Evolutionary conservation across 1,140 invertebrate species (phyloP).

Genomic region (Ylistrum balloti): DNA sequence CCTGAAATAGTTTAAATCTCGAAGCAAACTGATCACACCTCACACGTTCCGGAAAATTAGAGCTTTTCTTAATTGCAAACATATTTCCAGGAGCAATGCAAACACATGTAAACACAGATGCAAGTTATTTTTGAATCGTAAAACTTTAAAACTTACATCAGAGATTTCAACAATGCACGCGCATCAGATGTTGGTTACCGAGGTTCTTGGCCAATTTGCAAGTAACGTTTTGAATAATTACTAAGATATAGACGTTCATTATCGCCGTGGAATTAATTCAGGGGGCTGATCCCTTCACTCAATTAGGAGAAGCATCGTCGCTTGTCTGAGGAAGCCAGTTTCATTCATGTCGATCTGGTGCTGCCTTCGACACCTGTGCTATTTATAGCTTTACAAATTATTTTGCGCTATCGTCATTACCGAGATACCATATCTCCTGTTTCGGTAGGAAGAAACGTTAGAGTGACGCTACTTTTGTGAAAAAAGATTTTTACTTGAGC

Average conservation of each 20-base stretch:
- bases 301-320: no score
- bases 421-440: neutral
- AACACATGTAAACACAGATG: neutral
- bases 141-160: neutral
- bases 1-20: neutral
- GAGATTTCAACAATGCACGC: no score
- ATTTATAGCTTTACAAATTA: constrained; percentile 24
- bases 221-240: no score
- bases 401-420: neutral
- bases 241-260: no score
- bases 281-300: no score
- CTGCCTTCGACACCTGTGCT: neutral
- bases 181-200: no score
- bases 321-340: neutral
- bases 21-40: neutral
- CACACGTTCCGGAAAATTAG: neutral
- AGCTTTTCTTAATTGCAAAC: neutral
- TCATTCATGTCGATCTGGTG: neutral
- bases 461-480: neutral
- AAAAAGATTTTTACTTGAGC: neutral
- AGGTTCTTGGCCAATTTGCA: no score
- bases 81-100: neutral
- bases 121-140: neutral
- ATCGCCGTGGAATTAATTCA: no score
- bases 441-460: neutral